Base-by-base conservation (phyloP, 2,888 invertebrate genomes). In the Xanthorhoe designata region DNA sequence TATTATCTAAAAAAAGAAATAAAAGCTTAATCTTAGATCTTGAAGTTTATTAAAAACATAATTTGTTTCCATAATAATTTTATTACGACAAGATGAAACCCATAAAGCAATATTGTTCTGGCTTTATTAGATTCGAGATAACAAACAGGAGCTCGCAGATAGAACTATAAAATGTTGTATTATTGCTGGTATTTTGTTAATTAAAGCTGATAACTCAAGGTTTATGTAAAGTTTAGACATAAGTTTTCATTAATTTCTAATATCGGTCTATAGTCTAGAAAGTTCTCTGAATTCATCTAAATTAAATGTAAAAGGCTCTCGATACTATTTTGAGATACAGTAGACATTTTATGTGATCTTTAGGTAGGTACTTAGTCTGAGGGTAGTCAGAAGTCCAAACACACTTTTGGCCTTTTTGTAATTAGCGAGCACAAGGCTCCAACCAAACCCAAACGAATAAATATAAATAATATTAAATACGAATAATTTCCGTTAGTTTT, bases 41-140 rank as follows among this genome's bases (percentile, higher is more conserved):
- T 4, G 6, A 47, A 47, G 51, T 13, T 55, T 47, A 49, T 57
- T 32, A 58, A 32, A 61, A 53, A 42, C 47, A 47, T 61, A 45
- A 61, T 61, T 61, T 53, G 53, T 61, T 42, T 53, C 17, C 18
- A 24, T 47, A 53, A 61, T 35, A 17, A 32, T 61, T 61, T 55
- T 55, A 61, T 61, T 53, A 32, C 53, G 18, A 32, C 45, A 32
- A 53, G 60, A 61, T 52, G 59, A 53, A 61, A 32, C n/a, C 35
- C 61, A 35, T 61, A 55, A 61, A 55, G 49, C 54, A 53, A 60
- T 60, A 52, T 51, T 51, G 42, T 35, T 47, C 38, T 13, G 32
- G 9, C 7, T 49, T 61, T 61, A 55, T 69, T 75, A 67, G 67
- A 75, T 60, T 55, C 62, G 61, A 58, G 57, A 62, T 62, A 66